These are phyloP conservation scores for Drosophila demipolita DNA, from an alignment of 2,888 invertebrate species.

Conservation along the genomic window DNA sequence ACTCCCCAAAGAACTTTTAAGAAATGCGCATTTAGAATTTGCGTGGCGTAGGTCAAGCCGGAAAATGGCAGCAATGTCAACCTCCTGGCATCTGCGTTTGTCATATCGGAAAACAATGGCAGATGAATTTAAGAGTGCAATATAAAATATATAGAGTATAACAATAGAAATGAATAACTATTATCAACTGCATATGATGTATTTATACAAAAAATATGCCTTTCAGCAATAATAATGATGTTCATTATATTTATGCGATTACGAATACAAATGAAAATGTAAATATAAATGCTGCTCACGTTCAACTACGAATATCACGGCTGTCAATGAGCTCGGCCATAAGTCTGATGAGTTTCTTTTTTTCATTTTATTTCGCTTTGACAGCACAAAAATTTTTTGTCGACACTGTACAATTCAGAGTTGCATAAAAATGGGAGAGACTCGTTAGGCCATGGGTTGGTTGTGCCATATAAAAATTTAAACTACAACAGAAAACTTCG, in stretches of 20 bases:
- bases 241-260: slow-evolving; percentile 18
- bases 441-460: not conserved
- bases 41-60: slow-evolving; percentile 73
- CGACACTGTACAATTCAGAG: slow-evolving; percentile 23
- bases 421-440: slow-evolving; percentile 29
- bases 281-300: slow-evolving; percentile 50
- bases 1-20: slow-evolving; percentile 1
- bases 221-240: slow-evolving; percentile 24
- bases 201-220: not conserved
- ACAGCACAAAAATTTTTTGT: slow-evolving; percentile 31
- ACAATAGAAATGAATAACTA: slow-evolving; percentile 13
- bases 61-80: slow-evolving; percentile 18
- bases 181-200: slow-evolving; percentile 32
- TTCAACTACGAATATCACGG: slow-evolving; percentile 34
- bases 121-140: slow-evolving; percentile 9
- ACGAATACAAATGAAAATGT: slow-evolving; percentile 14
- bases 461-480: slow-evolving; percentile 18
- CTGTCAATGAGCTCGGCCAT: slow-evolving; percentile 48
- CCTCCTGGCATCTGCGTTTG: slow-evolving; percentile 4
- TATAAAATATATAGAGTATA: slow-evolving; percentile 12
- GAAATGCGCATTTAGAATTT: slow-evolving; percentile 70
- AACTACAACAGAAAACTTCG: slow-evolving; percentile 22
- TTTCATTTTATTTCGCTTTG: slow-evolving; percentile 18
- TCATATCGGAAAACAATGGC: slow-evolving; percentile 19
- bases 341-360: slow-evolving; percentile 57